These are phyloP conservation scores for Linepithema humile DNA, from an alignment of 1,140 invertebrate genomes.

Conservation along the genomic window DNA sequence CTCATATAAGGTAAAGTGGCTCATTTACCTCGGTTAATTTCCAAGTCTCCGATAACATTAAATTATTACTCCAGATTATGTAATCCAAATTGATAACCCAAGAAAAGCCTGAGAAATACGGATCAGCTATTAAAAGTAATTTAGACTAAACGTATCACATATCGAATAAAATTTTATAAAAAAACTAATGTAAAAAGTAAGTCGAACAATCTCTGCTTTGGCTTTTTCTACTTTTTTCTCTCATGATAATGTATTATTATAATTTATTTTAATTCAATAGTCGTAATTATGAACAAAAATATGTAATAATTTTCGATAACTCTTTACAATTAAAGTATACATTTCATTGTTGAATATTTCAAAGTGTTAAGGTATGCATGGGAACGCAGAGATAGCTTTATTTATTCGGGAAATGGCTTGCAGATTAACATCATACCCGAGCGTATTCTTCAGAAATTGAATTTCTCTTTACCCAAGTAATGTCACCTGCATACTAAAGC, in stretches of 20 bases:
- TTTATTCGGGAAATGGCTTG: slow-evolving; percentile 35
- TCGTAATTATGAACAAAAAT: not conserved
- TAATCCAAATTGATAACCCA: slow-evolving; percentile 42
- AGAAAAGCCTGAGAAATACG: slow-evolving; percentile 34
- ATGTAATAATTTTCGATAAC: not conserved
- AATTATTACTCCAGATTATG: slow-evolving; percentile 41
- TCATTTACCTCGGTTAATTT: slow-evolving; percentile 31
- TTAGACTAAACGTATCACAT: not conserved
- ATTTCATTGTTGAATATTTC: not conserved
- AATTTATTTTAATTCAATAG: not conserved
- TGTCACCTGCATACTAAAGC: slow-evolving; percentile 45
- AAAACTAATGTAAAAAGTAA: not conserved
- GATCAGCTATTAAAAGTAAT: slow-evolving; percentile 30
- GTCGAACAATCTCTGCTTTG: not conserved
- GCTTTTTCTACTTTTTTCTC: not conserved
- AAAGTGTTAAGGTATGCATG: slow-evolving; percentile 16
- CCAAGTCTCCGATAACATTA: slow-evolving; percentile 41
- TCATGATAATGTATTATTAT: not conserved
- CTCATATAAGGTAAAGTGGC: slow-evolving; percentile 8
- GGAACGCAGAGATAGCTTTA: not conserved
- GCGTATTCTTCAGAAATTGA: slow-evolving; percentile 47
- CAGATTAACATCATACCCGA: slow-evolving; percentile 31
- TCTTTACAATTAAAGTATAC: not conserved
- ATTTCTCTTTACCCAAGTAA: slow-evolving; percentile 46
- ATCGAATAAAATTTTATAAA: not conserved